Evolutionary conservation across 2,888 invertebrate species (phyloP), one percentile per base, ranked within the genome.

Genomic region (Coelinius sp.): DNA sequence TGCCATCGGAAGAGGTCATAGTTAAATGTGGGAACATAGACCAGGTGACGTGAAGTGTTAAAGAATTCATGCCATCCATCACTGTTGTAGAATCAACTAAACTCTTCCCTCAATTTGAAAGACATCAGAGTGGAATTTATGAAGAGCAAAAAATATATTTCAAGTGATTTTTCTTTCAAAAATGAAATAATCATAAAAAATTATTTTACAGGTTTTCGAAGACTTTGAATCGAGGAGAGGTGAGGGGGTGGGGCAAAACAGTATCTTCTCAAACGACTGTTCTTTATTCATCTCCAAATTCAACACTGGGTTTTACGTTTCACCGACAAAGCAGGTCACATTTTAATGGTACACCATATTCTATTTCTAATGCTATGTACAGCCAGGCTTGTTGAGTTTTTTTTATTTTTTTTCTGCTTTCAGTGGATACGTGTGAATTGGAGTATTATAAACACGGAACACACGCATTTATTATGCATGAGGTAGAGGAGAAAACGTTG

Each of bases 371-470:
- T 24, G 24, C 52, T 7, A 22, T 24, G 52, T 22, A 24, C 7
- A 24, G 17, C 17, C 8, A 49, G 52, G 20, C 20, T 52, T 52
- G 17, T 24, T 52, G 7, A 4, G 20, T 52, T 41, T 14, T 8
- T 8, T 41, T 41, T n/a, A 41, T 41, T 14, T 38, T 41, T 41
- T 41, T 41, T 41, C 41, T n/a, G 14, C 59, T 59, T 25, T 59
- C 59, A 59, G 59, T 31, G 22, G 31, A 14, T 59, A 59, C 59
- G 59, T 59, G 59, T 59, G 59, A 59, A 59, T 59, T 59, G 59
- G 59, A 59, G 59, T 59, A 59, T 59, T 59, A 59, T 59, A 59
- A 59, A 59, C 59, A 59, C 10, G 59, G 10, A 59, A 59, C 59
- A 35, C 59, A 35, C 59, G 35, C 35, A 53, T 59, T 35, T 59